Percentiles rank a stretch among this genome's conserved stretches.
Conservation (phyloP, 2,113 vertebrate genomes). For the Channa argus region DNA sequence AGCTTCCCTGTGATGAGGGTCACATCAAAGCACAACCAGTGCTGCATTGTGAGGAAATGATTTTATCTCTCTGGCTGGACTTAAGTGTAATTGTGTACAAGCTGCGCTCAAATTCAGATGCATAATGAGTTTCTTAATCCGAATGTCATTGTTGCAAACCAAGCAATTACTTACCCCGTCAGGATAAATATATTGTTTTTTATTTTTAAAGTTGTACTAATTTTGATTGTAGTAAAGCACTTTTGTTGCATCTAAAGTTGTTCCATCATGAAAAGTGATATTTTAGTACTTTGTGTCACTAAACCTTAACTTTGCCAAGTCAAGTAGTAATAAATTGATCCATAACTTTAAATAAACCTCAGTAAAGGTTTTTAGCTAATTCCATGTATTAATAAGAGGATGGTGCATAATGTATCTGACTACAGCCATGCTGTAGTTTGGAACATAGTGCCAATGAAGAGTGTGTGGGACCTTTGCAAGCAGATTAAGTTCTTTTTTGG, state of each 20-base stretch:
- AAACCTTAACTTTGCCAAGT: too few species aligned
- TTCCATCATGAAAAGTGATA: too few species aligned
- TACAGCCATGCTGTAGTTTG: too few species aligned
- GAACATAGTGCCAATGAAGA: too few species aligned
- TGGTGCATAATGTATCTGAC: too few species aligned
- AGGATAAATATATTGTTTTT: conserved; percentile 80
- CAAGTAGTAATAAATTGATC: too few species aligned
- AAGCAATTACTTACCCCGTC: conserved; percentile 82
- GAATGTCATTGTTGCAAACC: conserved; percentile 84
- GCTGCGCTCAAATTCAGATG: conserved; percentile 81
- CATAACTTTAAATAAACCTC: too few species aligned
- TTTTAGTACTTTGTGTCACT: too few species aligned
- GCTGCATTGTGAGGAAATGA: conserved; percentile 82
- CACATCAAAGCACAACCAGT: conserved; percentile 54
- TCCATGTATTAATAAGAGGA: too few species aligned
- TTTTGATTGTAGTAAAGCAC: conserved; percentile 66
- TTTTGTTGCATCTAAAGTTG: too few species aligned
- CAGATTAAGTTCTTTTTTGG: conserved; percentile 26
- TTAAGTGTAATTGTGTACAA: conserved; percentile 85
- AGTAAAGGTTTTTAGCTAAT: too few species aligned
- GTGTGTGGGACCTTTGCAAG: background rate
- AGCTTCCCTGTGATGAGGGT: conserved; percentile 46
- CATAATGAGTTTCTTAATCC: conserved; percentile 85
- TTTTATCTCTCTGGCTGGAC: conserved; percentile 79
- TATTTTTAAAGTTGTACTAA: conserved; percentile 73